phyloP scores from a whole-genome alignment of 2,113 vertebrate species.

The Dermatemys mawii region DNA sequence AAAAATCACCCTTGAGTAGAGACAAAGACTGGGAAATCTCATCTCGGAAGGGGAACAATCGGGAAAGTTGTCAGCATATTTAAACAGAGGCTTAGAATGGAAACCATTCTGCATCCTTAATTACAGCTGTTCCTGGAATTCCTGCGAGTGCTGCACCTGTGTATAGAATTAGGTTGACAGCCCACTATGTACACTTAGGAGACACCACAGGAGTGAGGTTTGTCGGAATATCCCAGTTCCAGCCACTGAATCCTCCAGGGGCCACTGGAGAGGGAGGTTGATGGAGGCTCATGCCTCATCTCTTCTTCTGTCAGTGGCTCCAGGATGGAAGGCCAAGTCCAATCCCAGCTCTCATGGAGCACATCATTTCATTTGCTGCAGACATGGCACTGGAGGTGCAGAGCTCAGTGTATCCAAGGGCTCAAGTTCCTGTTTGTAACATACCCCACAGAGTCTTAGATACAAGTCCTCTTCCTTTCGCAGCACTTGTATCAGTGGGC shows the following conservation, averaged over 20 bases:
- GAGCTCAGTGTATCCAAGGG: neutral
- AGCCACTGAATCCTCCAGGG: neutral
- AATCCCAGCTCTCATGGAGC: neutral
- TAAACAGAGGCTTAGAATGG: neutral
- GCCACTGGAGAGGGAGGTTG: neutral
- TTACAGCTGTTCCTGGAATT: constrained; percentile 9
- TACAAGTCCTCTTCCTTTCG: constrained; percentile 52
- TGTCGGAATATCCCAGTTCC: neutral
- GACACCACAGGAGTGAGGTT: constrained; percentile 8
- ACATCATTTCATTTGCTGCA: constrained; percentile 55
- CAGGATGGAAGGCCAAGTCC: constrained; percentile 38
- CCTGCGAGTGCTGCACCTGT: constrained; percentile 1
- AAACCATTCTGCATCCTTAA: constrained; percentile 29
- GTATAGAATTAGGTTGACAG: neutral
- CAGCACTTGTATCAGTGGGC: neutral
- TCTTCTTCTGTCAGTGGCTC: neutral
- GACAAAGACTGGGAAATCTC: neutral
- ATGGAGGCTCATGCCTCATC: constrained; percentile 21
- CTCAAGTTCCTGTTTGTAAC: constrained; percentile 25
- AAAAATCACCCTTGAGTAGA: neutral
- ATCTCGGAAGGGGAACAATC: constrained; percentile 8
- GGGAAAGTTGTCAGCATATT: neutral
- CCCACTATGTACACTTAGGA: constrained; percentile 17
- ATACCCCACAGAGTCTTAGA: constrained; percentile 52
- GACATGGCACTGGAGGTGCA: constrained; percentile 25